These are phyloP conservation scores for Stegastes partitus DNA, from an alignment of 2,113 vertebrate species.

Conservation along the genomic window DNA sequence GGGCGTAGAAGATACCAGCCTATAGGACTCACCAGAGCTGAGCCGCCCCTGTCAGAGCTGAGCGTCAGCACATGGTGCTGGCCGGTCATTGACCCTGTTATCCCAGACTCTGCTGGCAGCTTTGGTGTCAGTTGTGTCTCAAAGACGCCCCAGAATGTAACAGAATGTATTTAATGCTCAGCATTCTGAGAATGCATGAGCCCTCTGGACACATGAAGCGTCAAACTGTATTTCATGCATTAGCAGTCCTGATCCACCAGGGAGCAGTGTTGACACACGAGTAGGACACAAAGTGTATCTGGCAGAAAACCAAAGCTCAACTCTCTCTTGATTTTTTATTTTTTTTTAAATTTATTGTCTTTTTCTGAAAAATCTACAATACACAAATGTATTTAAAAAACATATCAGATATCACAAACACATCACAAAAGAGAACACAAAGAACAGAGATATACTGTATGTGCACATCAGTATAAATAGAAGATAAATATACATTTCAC, in stretches of 20 bases:
- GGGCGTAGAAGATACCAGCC: constrained; percentile 44
- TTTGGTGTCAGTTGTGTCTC: background rate
- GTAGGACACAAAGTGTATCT: background rate
- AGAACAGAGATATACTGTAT: background rate
- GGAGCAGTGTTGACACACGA: constrained; percentile 19
- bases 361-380: no score
- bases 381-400: background rate
- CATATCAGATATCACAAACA: no score
- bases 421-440: background rate
- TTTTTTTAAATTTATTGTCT: constrained; percentile 18
- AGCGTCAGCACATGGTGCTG: background rate
- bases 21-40: constrained; percentile 37
- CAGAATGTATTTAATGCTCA: background rate
- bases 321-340: background rate
- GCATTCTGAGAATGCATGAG: background rate
- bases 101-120: background rate
- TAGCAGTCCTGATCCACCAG: constrained; percentile 52
- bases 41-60: constrained; percentile 31
- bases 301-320: background rate
- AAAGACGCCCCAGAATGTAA: background rate
- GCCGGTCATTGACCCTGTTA: constrained; percentile 14
- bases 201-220: background rate
- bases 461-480: constrained; percentile 32
- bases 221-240: constrained; percentile 7
- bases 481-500: constrained; percentile 42